Evolutionary conservation across 1,140 invertebrate species (phyloP), one percentile per base, ranked within the genome.

Genomic region (Cataglyphis hispanica): DNA sequence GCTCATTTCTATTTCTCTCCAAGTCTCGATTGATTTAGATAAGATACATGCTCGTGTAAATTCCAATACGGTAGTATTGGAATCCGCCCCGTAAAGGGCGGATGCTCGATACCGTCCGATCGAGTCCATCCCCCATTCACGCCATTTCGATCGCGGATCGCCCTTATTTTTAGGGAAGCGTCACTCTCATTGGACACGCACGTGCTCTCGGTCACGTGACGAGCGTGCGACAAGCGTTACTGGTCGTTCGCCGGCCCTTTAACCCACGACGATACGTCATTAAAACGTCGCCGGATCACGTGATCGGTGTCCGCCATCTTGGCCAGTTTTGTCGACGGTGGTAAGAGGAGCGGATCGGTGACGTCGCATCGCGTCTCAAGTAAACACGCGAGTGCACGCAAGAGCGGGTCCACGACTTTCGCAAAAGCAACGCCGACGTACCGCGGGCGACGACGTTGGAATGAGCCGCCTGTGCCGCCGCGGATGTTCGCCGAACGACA

Each of bases 331-430:
- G 92, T 92, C 92, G 91, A 90, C 90, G 88, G 86, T 91, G 89
- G 93, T 89, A 88, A 91, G 90, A 91, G 92, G 88, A 22, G 67
- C 5, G 25, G 89, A 91, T 92, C 89, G 89, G 91, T 94, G 93
- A 94, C 94, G 93, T 94, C 93, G 93, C 93, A 92, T 94, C 93
- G 92, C 76, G 87, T 89, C 76, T 88, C 88, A 91, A 93, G 91
- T 91, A 94, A 94, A 94, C 93, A 92, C 86, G 46, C 90, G 91
- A 89, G 91, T 93, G 92, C 92, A 92, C 89, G 91, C 92, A 46
- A 46, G 90, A 91, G 88, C 75, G 90, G 91, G 86, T 91, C 89
- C 25, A 43, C 67, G 25, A 53, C 53, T 60, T 19, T 34, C n/a
- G 19, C 6, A 90, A 80, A 78, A 91, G 63, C 19, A 89, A 90